Evolutionary conservation across 2,888 invertebrate genomes (phyloP).

Genomic region (Hyppa rectilinea): DNA sequence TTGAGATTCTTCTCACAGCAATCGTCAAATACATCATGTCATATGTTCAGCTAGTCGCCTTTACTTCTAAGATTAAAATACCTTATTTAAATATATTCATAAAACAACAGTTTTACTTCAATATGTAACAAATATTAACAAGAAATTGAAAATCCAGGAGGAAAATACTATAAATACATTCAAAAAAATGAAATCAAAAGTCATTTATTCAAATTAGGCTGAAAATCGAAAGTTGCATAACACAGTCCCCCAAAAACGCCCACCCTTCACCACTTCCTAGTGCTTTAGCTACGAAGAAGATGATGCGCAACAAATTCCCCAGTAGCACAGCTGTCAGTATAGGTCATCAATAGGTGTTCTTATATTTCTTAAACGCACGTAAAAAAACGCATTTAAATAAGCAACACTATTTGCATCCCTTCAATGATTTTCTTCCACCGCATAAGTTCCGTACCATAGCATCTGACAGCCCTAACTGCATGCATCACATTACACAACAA

Average conservation of each 20-base stretch:
- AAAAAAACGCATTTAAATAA: neutral
- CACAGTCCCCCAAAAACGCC: too few relatives aligned
- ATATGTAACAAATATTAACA: neutral
- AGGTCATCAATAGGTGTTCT: neutral
- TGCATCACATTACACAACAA: slow-evolving; percentile 68
- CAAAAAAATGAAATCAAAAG: too few relatives aligned
- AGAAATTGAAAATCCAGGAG: neutral
- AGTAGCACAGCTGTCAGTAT: too few relatives aligned
- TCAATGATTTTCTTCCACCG: neutral
- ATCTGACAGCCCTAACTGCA: slow-evolving; percentile 53
- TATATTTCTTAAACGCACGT: neutral
- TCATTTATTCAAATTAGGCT: too few relatives aligned
- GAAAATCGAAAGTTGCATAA: too few relatives aligned
- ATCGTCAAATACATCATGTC: neutral
- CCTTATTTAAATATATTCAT: neutral
- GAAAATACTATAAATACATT: too few relatives aligned
- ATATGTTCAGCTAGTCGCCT: too few relatives aligned
- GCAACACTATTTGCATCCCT: neutral
- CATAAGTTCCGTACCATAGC: slow-evolving; percentile 2
- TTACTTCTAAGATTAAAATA: neutral
- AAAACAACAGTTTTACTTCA: neutral
- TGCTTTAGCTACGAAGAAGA: too few relatives aligned
- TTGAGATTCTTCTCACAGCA: neutral
- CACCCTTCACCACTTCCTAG: too few relatives aligned
- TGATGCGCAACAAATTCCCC: too few relatives aligned